Base-by-base conservation (phyloP, 2,797 vertebrate genomes). In the Alosa sapidissima region DNA sequence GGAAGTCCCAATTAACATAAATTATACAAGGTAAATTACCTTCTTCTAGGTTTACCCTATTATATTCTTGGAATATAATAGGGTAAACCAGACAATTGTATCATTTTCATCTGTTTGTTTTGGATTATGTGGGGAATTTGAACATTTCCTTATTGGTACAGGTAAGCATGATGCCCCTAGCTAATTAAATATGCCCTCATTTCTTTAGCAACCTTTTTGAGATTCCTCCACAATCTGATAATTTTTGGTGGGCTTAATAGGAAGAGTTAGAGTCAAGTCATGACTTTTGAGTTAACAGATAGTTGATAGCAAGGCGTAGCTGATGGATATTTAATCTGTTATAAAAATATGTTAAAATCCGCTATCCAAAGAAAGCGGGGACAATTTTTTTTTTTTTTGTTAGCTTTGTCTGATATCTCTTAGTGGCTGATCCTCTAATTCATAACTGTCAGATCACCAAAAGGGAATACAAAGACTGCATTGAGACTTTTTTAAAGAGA, bases 361-460 rank as follows among this genome's bases (percentile, higher is more conserved):
- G n/a, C n/a, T 62, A n/a, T 19, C 19, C 16, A 78, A 47, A 14
- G 72, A 47, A 78, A 47, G 41, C 36, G 19, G 5, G 19, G 36
- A 19, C 7, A 47, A 16, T 47, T 78, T 78, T 28, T n/a, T 28
- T 28, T 28, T 28, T 28, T 28, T 28, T 28, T 28, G 28, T 28
- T 21, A 21, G 41, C 36, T 5, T n/a, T 78, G 41, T 4, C 41
- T 47, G 6, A 13, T 45, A 14, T 47, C 41, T 47, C 9, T 19
- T 47, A 3, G 16, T 47, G 7, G 58, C 58, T 62, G 36, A 78
- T 78, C 72, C 36, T 78, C 19, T 19, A 78, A 78, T 45, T 78
- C 72, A 78, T 78, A 78, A 47, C 41, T 78, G 72, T 78, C 72
- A 78, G 72, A 78, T 78, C 45, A 78, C 72, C 72, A 21, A 47